Conservation (phyloP, 2,797 vertebrate genomes). For the Trachops cirrhosus region DNA sequence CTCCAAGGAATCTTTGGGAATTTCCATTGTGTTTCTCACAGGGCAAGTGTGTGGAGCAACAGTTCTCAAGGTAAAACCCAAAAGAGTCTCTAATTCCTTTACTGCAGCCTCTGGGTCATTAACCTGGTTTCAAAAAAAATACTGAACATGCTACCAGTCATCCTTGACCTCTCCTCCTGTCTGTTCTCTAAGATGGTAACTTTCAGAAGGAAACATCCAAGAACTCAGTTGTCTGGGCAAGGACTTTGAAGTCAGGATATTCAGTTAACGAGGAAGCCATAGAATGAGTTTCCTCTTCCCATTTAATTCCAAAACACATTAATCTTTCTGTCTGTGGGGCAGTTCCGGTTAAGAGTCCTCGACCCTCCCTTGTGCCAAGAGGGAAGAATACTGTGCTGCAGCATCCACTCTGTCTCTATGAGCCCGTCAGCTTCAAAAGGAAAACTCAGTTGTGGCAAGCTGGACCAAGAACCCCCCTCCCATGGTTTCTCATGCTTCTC, state of each 20-base stretch:
- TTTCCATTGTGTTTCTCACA: constrained; percentile 79
- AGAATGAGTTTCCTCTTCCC: not conserved
- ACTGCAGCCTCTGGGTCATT: constrained; percentile 79
- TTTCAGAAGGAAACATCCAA: not conserved
- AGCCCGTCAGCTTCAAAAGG: not conserved
- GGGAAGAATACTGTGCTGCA: not conserved
- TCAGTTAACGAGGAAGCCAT: not conserved
- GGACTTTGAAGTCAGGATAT: not conserved
- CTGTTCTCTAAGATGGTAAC: not conserved
- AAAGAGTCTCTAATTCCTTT: constrained; percentile 81
- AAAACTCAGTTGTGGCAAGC: not conserved
- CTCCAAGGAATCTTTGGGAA: constrained; percentile 80
- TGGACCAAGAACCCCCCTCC: not conserved
- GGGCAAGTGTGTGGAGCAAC: constrained; percentile 76
- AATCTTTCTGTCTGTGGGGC: not conserved
- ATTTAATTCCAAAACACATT: not conserved
- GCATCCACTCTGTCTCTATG: not conserved
- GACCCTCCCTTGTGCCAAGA: not conserved
- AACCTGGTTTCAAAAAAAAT: constrained; percentile 80
- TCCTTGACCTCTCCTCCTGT: not conserved
- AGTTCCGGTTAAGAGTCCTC: not conserved
- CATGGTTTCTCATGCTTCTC: not conserved
- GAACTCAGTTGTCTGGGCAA: not conserved
- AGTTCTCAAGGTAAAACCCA: constrained; percentile 82
- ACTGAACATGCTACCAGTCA: not conserved